These are phyloP conservation scores for Pyrrhia umbra DNA, from an alignment of 2,888 invertebrate genomes.

Conservation along the genomic window DNA sequence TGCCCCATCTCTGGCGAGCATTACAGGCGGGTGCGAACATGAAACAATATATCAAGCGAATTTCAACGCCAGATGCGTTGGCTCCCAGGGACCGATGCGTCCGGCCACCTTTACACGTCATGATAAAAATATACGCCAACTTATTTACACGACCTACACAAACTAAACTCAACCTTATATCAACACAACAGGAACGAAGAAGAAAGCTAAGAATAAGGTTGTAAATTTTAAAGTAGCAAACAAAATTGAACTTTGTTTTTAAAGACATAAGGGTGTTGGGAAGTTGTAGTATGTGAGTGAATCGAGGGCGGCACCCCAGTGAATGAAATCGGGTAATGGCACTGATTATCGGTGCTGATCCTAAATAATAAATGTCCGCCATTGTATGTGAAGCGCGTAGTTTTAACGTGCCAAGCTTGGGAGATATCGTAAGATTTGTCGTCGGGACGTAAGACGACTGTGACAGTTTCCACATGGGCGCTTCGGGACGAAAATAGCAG, in stretches of 20 bases:
- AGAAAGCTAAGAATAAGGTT: slow-evolving; percentile 2
- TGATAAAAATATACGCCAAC: slow-evolving; percentile 58
- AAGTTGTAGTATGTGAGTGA: slow-evolving; percentile 36
- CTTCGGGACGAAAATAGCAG: slow-evolving; percentile 27
- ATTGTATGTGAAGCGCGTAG: slow-evolving; percentile 66
- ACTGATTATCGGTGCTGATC: slow-evolving; percentile 79
- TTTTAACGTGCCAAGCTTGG: slow-evolving; percentile 56
- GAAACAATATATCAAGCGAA: slow-evolving; percentile 67
- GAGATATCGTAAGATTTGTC: slow-evolving; percentile 63
- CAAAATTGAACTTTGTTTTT: slow-evolving; percentile 52
- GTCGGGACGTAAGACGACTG: slow-evolving; percentile 41
- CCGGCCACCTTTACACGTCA: slow-evolving; percentile 63
- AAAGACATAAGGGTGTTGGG: slow-evolving; percentile 33
- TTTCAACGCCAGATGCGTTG: slow-evolving; percentile 75
- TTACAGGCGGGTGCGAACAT: slow-evolving; percentile 58
- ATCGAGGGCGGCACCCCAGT: slow-evolving; percentile 67
- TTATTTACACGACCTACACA: not conserved
- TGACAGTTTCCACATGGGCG: slow-evolving; percentile 41
- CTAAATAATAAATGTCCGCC: slow-evolving; percentile 81
- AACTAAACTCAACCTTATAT: slow-evolving; percentile 37
- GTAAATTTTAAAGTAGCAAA: slow-evolving; percentile 22
- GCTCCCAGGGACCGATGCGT: slow-evolving; percentile 68
- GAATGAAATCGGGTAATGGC: slow-evolving; percentile 77
- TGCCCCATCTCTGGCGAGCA: slow-evolving; percentile 36
- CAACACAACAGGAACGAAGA: not conserved